These are phyloP conservation scores for Centroberyx gerrardi DNA, from an alignment of 2,797 vertebrate species.

Conservation along the genomic window DNA sequence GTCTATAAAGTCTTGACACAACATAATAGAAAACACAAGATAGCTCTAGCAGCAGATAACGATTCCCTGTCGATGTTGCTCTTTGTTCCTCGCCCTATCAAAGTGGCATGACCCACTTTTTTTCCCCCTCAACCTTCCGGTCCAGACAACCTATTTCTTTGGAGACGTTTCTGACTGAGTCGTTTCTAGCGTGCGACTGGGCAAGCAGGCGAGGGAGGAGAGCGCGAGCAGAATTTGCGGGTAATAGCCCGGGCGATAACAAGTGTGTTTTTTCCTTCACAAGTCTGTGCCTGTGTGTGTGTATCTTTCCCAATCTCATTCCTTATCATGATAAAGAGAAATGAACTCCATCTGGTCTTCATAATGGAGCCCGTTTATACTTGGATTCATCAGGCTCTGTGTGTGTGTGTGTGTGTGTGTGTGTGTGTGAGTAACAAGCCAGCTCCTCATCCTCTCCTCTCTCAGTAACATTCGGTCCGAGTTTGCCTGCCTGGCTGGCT, in stretches of 20 bases:
- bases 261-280: background rate
- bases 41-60: no score
- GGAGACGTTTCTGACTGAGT: background rate
- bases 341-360: conserved; percentile 54
- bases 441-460: background rate
- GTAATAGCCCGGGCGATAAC: background rate
- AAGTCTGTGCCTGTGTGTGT: background rate
- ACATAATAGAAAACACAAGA: background rate
- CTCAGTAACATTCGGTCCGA: background rate
- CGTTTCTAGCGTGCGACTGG: background rate
- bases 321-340: conserved; percentile 34
- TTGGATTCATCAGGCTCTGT: conserved; percentile 16
- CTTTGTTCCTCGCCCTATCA: no score
- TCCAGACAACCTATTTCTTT: background rate
- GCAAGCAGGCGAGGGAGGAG: background rate
- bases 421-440: background rate
- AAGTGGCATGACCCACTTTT: no score
- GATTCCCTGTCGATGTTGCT: no score
- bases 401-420: background rate
- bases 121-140: no score
- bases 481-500: background rate
- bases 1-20: no score
- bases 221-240: background rate
- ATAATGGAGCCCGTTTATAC: conserved; percentile 42
- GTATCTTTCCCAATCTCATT: conserved; percentile 2